phyloP scores from a whole-genome alignment of 1,140 invertebrate genomes.

The Andrena cerasifolii region DNA sequence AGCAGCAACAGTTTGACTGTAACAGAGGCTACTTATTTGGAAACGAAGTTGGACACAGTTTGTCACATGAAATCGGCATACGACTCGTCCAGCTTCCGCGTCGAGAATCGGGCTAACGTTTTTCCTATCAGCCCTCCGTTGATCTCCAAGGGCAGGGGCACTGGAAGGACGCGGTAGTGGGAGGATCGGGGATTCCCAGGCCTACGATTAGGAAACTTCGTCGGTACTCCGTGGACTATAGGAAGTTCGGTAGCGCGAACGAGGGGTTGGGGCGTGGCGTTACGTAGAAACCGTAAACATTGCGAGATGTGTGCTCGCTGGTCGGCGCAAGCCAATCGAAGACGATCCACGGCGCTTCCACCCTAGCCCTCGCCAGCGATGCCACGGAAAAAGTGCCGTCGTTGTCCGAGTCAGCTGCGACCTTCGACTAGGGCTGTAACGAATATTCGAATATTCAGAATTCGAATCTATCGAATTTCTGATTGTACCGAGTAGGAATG shows the following conservation, averaged over 20 bases:
- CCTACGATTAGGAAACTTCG: conserved; percentile 74
- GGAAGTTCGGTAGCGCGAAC: conserved; percentile 28
- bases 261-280: conserved; percentile 43
- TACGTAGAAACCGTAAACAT: conserved; percentile 72
- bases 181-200: conserved; percentile 50
- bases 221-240: conserved; percentile 51
- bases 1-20: no score
- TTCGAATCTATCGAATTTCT: no score
- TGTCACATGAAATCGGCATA: no score
- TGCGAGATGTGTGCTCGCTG: neutral
- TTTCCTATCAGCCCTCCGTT: neutral
- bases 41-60: no score
- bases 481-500: no score
- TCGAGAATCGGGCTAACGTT: conserved; percentile 20
- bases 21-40: no score
- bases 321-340: neutral
- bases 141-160: conserved; percentile 13
- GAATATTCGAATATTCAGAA: no score
- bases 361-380: no score
- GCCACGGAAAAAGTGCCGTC: neutral
- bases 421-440: no score
- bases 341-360: neutral
- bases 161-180: neutral
- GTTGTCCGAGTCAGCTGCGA: conserved; percentile 24
- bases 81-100: no score